Evolutionary conservation across 2,888 invertebrate species (phyloP).

Genomic region (Autographa pulchrina): DNA sequence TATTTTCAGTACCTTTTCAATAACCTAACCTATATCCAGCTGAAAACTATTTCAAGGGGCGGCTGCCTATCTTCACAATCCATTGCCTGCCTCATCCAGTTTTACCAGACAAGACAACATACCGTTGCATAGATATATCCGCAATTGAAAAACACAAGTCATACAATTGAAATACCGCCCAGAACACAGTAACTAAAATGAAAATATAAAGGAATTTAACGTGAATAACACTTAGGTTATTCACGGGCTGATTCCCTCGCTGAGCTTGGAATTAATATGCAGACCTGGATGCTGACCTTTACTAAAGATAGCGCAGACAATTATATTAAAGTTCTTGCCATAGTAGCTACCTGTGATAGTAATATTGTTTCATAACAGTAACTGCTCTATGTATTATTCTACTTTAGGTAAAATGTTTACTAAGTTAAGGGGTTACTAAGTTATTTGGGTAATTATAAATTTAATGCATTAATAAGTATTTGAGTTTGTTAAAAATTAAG

Average conservation of each 20-base stretch:
- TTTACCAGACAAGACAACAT: too few species aligned
- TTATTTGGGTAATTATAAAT: too few species aligned
- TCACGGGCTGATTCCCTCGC: slow-evolving; percentile 50
- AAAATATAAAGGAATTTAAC: slow-evolving; percentile 38
- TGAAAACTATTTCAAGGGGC: too few species aligned
- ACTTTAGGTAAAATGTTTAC: not conserved
- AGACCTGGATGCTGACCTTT: slow-evolving; percentile 52
- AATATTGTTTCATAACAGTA: not conserved
- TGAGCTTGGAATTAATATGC: slow-evolving; percentile 57
- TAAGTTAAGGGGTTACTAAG: too few species aligned
- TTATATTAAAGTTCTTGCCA: slow-evolving; percentile 39
- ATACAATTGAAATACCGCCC: not conserved
- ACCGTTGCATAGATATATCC: too few species aligned
- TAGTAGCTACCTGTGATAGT: slow-evolving; percentile 28
- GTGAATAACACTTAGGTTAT: slow-evolving; percentile 35
- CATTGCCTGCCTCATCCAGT: too few species aligned
- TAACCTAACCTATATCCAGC: too few species aligned
- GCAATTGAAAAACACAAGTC: too few species aligned
- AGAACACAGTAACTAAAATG: slow-evolving; percentile 15
- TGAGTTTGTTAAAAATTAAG: too few species aligned
- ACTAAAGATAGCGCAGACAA: slow-evolving; percentile 51
- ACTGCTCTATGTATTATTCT: not conserved
- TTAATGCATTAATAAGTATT: too few species aligned
- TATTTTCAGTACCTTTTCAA: too few species aligned
- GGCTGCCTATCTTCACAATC: too few species aligned